Evolutionary conservation across 2,113 vertebrate genomes (phyloP).

Genomic region (Nibea coibor): DNA sequence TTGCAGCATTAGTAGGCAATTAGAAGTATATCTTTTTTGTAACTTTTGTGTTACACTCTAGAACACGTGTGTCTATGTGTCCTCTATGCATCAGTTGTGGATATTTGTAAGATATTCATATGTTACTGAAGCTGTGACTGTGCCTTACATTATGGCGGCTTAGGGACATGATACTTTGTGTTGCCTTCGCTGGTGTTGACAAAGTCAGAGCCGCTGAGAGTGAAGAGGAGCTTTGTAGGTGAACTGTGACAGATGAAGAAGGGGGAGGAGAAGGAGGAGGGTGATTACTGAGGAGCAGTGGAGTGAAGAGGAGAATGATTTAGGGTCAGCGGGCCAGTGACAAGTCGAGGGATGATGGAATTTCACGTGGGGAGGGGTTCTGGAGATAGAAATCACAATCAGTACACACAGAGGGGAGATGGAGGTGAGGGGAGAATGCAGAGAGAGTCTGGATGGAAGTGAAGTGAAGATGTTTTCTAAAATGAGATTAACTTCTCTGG

Average conservation of each 20-base stretch:
- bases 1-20: neutral
- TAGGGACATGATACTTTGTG: neutral
- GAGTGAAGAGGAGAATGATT: constrained; percentile 36
- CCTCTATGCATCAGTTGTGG: neutral
- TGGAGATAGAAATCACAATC: constrained; percentile 23
- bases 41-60: neutral
- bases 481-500: neutral
- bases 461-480: neutral
- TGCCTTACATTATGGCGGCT: neutral
- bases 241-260: constrained; percentile 30
- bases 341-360: constrained; percentile 1
- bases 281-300: constrained; percentile 25
- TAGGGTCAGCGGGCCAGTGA: constrained; percentile 18
- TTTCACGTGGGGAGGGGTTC: neutral
- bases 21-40: neutral
- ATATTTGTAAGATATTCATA: no score
- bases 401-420: neutral
- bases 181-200: neutral
- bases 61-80: neutral
- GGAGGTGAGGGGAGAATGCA: neutral
- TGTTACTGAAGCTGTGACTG: neutral
- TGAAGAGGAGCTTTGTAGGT: constrained; percentile 12
- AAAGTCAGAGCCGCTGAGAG: neutral
- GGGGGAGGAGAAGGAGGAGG: constrained; percentile 8
- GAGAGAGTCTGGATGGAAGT: neutral